Evolutionary conservation across 2,888 invertebrate species (phyloP), one percentile per base, ranked within the genome.

Genomic region (Pristionchus arcanus): DNA sequence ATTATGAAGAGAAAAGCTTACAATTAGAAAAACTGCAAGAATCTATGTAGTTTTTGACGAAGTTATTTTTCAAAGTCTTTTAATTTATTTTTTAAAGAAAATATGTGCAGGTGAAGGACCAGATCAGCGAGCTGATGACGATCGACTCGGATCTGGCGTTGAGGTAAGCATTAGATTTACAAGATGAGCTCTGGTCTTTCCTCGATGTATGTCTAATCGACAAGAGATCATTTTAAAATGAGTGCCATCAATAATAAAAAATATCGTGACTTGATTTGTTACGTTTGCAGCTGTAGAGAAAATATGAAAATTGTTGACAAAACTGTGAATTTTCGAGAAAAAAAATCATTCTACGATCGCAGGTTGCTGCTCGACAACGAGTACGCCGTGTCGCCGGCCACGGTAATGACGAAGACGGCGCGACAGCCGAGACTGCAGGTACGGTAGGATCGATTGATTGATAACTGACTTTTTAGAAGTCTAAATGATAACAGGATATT

Each of bases 81-180:
- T 11, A 59, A 28, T 28, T 25, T 28, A 68, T n/a, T 11, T 55
- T 21, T 21, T 15, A 16, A 5, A 1, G 5, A 49, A 2, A 84
- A 53, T 11, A 25, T 53, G 7, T 91, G 19, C 81, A 93, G 93
- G 94, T 95, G 19, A 94, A 93, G 88, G 94, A 94, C 87, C 91
- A 92, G 63, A 94, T 95, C 34, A 92, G 92, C 34, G 94, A 95
- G 25, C 90, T 95, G 91, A 95, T 95, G 94, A 91, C 91, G 37
- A 95, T 95, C 88, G 93, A 95, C 90, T 91, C 93, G 59, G 94
- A 94, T 71, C 90, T 92, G 31, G 94, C 95, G 16, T 92, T 95
- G 53, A 91, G 87, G 87, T 87, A 16, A 37, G 68, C 4, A 87
- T 5, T 42, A 42, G 42, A n/a, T n/a, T n/a, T n/a, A n/a, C n/a